These are phyloP conservation scores for Muscina levida DNA, from an alignment of 2,888 invertebrate genomes.

Conservation along the genomic window DNA sequence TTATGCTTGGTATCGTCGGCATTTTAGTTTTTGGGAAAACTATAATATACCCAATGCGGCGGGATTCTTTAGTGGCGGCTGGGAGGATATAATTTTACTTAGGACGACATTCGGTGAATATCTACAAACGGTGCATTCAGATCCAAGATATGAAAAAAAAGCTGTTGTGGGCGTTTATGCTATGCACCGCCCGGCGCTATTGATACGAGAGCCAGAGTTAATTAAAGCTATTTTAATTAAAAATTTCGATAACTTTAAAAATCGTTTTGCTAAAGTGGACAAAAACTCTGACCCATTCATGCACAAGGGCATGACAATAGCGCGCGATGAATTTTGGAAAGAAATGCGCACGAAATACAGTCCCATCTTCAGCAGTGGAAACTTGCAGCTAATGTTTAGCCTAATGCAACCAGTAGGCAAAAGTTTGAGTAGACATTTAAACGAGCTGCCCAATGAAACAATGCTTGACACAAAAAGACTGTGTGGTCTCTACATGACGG, in stretches of 20 bases:
- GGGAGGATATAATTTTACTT: slow-evolving; percentile 74
- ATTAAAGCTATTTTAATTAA: slow-evolving; percentile 79
- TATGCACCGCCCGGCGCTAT: slow-evolving; percentile 78
- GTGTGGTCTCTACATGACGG: slow-evolving; percentile 71
- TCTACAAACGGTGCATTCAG: slow-evolving; percentile 75
- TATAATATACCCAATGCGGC: neutral
- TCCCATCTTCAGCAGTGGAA: slow-evolving; percentile 71
- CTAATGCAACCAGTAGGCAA: slow-evolving; percentile 67
- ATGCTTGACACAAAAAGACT: slow-evolving; percentile 69
- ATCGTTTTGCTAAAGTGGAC: slow-evolving; percentile 73
- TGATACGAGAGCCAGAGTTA: slow-evolving; percentile 79
- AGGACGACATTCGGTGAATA: slow-evolving; percentile 74
- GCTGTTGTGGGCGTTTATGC: slow-evolving; percentile 77
- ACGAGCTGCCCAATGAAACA: neutral
- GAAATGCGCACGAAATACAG: slow-evolving; percentile 72
- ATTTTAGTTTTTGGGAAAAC: neutral
- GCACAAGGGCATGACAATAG: slow-evolving; percentile 69
- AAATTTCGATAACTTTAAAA: slow-evolving; percentile 71
- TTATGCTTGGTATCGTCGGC: neutral
- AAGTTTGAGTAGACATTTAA: slow-evolving; percentile 68
- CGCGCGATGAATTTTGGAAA: slow-evolving; percentile 72
- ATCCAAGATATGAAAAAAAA: slow-evolving; percentile 64
- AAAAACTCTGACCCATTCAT: slow-evolving; percentile 70
- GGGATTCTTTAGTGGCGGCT: slow-evolving; percentile 72
- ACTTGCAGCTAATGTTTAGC: slow-evolving; percentile 74